Conservation (phyloP, 1,140 invertebrate genomes). For the Tetragnatha versicolor region DNA sequence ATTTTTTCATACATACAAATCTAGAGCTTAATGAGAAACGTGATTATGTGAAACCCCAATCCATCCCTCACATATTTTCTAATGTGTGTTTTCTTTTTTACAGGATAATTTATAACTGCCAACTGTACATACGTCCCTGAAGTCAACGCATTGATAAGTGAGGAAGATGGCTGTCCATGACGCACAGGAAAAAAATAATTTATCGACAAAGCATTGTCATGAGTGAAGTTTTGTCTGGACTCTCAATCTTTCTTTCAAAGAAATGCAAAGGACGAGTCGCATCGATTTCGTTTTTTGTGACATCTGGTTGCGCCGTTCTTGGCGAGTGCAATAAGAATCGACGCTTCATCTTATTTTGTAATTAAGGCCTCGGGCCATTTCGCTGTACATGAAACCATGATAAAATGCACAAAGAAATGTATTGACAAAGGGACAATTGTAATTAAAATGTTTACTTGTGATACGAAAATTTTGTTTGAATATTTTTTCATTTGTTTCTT, state of each 20-base stretch:
- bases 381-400: neutral
- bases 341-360: neutral
- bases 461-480: neutral
- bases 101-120: slow-evolving; percentile 52
- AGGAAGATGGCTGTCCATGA: neutral
- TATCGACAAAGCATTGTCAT: too few species aligned
- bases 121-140: slow-evolving; percentile 45
- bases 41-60: too few species aligned
- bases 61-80: neutral
- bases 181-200: neutral
- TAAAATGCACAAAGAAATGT: neutral
- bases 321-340: neutral
- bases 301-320: neutral
- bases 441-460: slow-evolving; percentile 30
- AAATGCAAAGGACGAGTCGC: neutral
- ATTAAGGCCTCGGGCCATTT: neutral
- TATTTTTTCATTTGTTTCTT: neutral
- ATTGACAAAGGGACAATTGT: slow-evolving; percentile 28
- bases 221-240: neutral
- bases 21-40: too few species aligned
- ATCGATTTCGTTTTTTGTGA: neutral
- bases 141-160: slow-evolving; percentile 19
- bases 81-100: neutral
- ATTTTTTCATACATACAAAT: too few species aligned
- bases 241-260: neutral